Base-by-base conservation (phyloP, 2,888 invertebrate species). In the Hirtodrosophila histrioides region DNA sequence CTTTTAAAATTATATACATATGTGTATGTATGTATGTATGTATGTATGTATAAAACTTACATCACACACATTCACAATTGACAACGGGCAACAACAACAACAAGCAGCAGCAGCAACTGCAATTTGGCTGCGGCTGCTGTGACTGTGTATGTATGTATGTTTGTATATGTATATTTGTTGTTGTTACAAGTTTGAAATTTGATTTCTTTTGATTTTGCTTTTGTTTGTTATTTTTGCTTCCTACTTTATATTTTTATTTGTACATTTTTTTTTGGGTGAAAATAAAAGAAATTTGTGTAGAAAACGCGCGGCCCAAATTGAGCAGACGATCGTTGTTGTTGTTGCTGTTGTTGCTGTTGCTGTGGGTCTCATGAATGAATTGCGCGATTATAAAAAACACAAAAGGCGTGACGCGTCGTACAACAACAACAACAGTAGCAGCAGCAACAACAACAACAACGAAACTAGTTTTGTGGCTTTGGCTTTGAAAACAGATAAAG, bases 181-280 rank as follows among this genome's bases (percentile, higher is more conserved):
- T 54, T 57, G 57, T 68, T 53, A 75, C 81, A 74, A 75, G 64
- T 60, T 78, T 71, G 82, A 78, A 79, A 85, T 85, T 80, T 79
- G 86, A 82, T 86, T 80, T 86, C 78, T 78, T 86, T 85, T 83
- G 62, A 83, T 80, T 86, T 79, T 78, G 78, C 63, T 71, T 79
- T 61, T 66, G 69, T 51, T 66, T 69, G 64, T 49, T 54, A 62
- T 57, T 72, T 72, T 67, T 61, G 58, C 67, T 82, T 68, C 78
- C 63, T 63, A 53, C 74, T 80, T 61, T 61, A 48, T 49, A 35
- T 37, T 57, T 39, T 48, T 45, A 29, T 29, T 41, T 40, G 17
- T 17, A 17, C 17, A 17, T 35, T 63, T 63, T 58, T 61, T 45
- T 53, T 64, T 45, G 31, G 53, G 64, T 76, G 69, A 79, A 79